Evolutionary conservation across 1,140 invertebrate genomes (phyloP).

Genomic region (Harlomillsia oculata): DNA sequence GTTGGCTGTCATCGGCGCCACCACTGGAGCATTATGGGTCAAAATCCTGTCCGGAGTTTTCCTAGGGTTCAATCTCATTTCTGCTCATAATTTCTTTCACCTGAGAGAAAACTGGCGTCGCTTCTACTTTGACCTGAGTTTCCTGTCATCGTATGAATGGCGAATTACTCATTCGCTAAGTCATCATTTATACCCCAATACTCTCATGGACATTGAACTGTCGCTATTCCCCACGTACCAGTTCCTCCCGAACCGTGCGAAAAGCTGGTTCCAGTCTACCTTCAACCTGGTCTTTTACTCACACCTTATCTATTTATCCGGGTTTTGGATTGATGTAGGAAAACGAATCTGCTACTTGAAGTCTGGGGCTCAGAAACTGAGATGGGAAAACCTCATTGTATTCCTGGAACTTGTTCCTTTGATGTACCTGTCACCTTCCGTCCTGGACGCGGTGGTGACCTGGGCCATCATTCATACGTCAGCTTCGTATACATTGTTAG

Average conservation of each 20-base stretch:
- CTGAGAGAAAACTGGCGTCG: constrained; percentile 67
- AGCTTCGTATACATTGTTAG: constrained; percentile 29
- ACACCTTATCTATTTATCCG: not conserved
- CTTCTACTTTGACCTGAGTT: constrained; percentile 65
- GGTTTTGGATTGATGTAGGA: not conserved
- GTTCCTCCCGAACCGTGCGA: constrained; percentile 50
- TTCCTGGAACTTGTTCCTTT: not conserved
- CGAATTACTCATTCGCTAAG: constrained; percentile 38
- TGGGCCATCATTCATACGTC: constrained; percentile 33
- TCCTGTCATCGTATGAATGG: constrained; percentile 59
- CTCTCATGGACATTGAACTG: constrained; percentile 53
- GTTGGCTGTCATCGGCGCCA: too few species aligned
- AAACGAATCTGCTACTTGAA: not conserved
- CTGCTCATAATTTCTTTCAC: constrained; percentile 74
- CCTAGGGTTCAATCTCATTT: constrained; percentile 49
- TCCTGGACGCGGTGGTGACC: not conserved
- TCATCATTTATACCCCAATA: constrained; percentile 63
- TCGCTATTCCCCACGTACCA: constrained; percentile 55
- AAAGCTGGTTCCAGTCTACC: constrained; percentile 40
- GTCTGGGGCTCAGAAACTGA: not conserved
- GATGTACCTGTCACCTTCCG: not conserved
- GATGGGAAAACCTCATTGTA: not conserved
- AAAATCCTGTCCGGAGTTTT: constrained; percentile 43
- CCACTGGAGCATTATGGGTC: too few species aligned
- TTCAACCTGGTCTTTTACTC: not conserved